Percentiles rank a stretch among this genome's conserved stretches.
Evolutionary conservation across 2,888 invertebrate genomes (phyloP).

Genomic region (Amblyjoppa fuscipennis): DNA sequence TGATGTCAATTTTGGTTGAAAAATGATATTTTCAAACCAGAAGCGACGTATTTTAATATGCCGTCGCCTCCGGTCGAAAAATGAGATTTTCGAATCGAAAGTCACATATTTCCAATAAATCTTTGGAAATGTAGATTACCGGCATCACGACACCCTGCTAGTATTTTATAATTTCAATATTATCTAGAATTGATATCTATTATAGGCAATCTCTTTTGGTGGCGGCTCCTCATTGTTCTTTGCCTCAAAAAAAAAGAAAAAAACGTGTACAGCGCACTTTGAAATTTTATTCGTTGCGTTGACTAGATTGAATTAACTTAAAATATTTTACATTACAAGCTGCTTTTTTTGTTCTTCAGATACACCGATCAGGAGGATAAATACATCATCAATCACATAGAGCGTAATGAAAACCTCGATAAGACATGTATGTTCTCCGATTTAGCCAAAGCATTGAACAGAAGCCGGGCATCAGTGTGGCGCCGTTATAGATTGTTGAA

Average conservation of each 20-base stretch:
- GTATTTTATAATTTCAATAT: too few species aligned
- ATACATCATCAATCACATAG: constrained; percentile 76
- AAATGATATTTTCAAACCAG: neutral
- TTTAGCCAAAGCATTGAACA: constrained; percentile 78
- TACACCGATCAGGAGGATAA: constrained; percentile 76
- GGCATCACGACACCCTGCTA: too few species aligned
- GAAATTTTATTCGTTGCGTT: neutral
- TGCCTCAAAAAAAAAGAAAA: constrained; percentile 24
- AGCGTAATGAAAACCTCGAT: constrained; percentile 69
- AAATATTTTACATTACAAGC: constrained; percentile 6
- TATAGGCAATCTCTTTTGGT: too few species aligned
- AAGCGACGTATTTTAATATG: neutral
- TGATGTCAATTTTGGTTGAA: neutral
- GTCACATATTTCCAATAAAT: too few species aligned
- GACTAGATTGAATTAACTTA: neutral
- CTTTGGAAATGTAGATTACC: too few species aligned
- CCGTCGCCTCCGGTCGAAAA: too few species aligned
- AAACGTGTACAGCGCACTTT: neutral
- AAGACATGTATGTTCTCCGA: constrained; percentile 74
- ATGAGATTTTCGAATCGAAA: too few species aligned
- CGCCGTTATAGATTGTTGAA: constrained; percentile 77
- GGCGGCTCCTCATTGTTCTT: neutral
- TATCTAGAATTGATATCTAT: too few species aligned
- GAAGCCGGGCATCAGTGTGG: constrained; percentile 82
- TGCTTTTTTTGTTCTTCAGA: constrained; percentile 67